Evolutionary conservation across 2,888 invertebrate species (phyloP), one percentile per base, ranked within the genome.

Genomic region (Pandemis heparana): DNA sequence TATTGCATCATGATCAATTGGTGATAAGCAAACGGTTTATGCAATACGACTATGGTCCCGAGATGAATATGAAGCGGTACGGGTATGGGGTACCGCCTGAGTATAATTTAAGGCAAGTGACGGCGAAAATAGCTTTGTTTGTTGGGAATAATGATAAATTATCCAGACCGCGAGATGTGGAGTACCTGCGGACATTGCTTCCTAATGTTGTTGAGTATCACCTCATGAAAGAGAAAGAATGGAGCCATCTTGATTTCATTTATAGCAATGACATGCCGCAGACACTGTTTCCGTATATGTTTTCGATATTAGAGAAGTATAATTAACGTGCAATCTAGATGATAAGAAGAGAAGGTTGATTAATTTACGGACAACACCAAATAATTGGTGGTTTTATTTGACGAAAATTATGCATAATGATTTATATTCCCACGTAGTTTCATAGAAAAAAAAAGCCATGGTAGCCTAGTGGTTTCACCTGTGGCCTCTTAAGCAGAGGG

Each of bases 31-130:
- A 70, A 72, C 72, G 75, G 41, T 82, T 80, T 61, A 59, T 77
- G 0, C 76, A 75, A 3, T 85, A 71, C 56, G 83, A 85, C 38
- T 83, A 82, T 62, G 81, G 81, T 3, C 32, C 70, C 6, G 66
- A 64, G 12, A 43, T 46, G 5, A 72, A 72, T 43, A 43, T 53
- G 18, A 67, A 62, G 38, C 43, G 61, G 1, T 72, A 72, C 14
- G 62, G 67, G 2, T 67, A 43, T 23, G 6, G 10, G 1, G 72
- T 72, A 9, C 74, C 77, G 5, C 84, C 87, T 0, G 59, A 46
- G 0, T 87, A 87, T 61, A 78, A 85, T 14, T 75, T 87, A 66
- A 68, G 73, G 5, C 80, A 81, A 10, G 80, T 85, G 0, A 77
- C 77, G 0, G 82, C 81, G 77, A 82, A 77, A 18, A 70, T 74